Evolutionary conservation across 2,888 invertebrate genomes (phyloP), one percentile per base, ranked within the genome.

Genomic region (Hydrotaea diabolus): DNA sequence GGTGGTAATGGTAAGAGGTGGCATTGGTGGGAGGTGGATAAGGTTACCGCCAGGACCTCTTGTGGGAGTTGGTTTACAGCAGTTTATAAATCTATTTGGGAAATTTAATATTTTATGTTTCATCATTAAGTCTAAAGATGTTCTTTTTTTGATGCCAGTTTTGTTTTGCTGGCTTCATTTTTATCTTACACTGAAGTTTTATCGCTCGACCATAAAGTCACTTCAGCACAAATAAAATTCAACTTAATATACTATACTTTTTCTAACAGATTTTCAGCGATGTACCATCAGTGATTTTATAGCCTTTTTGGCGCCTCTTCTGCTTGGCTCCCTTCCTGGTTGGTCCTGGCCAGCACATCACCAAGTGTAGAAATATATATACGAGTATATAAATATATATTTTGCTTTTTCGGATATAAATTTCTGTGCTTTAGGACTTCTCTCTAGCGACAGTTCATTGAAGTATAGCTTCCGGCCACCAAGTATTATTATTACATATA

Each of bases 91-190:
- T 76, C 46, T 69, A 76, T 83, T 72, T 82, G 71, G 36, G 64
- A 79, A 76, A 76, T 81, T 83, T 80, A 57, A 80, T 66, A 75
- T 79, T 79, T 77, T 72, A 80, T 83, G 66, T 83, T 77, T 46
- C 75, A 53, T 69, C 69, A 78, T 82, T 82, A 73, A 80, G 66
- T 64, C 69, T 19, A 53, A 74, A 46, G 62, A 49, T 53, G 62
- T 77, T 76, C 36, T 23, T 9, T 43, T 64, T 77, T 75, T 17
- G 15, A n/a, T n/a, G n/a, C n/a, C n/a, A n/a, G n/a, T n/a, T 23
- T 9, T 43, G 31, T 49, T 13, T 49, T 76, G 43, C 31, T 62
- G 49, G n/a, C 31, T 49, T 36, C 57, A 15, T 36, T 31, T 19
- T 43, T 72, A 69, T 78, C 21, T 19, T 49, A 21, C 62, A 49